Evolutionary conservation across 2,797 vertebrate species (phyloP).

Genomic region (Spatula clypeata): DNA sequence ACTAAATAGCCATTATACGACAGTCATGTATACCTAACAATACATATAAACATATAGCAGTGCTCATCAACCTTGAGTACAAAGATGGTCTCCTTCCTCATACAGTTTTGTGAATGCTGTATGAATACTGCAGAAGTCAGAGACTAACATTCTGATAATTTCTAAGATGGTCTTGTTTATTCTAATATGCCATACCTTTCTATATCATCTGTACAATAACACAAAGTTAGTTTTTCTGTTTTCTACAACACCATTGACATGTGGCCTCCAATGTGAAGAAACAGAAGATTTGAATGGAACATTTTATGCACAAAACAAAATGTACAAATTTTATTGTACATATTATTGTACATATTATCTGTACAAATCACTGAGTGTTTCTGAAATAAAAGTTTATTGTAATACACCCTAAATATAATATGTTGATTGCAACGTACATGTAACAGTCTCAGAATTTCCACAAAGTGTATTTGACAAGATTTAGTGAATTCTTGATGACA

Average conservation of each 20-base stretch:
- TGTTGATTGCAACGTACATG: not conserved
- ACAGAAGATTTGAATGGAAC: not conserved
- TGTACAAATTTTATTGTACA: no score
- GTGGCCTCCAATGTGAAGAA: not conserved
- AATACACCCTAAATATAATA: not conserved
- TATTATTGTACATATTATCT: no score
- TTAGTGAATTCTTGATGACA: not conserved
- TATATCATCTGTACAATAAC: not conserved
- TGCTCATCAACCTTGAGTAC: rapidly evolving
- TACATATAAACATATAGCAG: not conserved
- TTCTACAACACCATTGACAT: not conserved
- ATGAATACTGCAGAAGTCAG: not conserved
- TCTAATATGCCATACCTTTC: not conserved
- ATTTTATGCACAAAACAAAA: not conserved
- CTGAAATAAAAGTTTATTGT: not conserved
- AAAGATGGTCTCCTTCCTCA: not conserved
- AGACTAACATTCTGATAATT: not conserved
- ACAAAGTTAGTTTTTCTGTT: not conserved
- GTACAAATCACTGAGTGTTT: not conserved
- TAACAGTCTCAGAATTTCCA: not conserved
- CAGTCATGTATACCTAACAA: not conserved
- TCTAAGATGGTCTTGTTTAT: not conserved
- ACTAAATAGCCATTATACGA: not conserved
- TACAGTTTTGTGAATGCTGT: not conserved
- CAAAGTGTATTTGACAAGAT: not conserved